Conservation (phyloP, 35 echinoderm and acorn worm species). For the Lytechinus pictus region DNA sequence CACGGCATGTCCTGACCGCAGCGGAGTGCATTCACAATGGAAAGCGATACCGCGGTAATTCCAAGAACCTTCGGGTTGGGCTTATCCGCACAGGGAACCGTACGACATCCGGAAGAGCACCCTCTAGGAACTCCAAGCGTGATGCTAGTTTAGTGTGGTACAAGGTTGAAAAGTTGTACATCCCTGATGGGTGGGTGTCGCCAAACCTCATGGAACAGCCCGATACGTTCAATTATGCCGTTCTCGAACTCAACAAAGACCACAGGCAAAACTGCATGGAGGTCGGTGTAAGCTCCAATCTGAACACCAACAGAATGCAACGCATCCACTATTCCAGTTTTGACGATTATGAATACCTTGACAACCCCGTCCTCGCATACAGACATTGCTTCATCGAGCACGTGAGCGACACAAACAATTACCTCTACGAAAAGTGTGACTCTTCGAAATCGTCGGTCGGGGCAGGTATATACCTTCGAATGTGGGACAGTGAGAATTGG, state of each 20-base stretch:
- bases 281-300: conserved; percentile 42
- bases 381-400: conserved; percentile 73
- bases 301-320: background rate
- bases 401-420: conserved; percentile 60
- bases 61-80: conserved; percentile 54
- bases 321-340: conserved; percentile 73
- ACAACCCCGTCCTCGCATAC: conserved; percentile 63
- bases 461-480: conserved; percentile 82
- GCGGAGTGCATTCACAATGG: conserved; percentile 75
- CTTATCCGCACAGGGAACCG: background rate
- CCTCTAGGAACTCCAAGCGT: background rate
- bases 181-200: conserved; percentile 64
- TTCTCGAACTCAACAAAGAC: conserved; percentile 30
- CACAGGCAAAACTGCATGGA: conserved; percentile 69
- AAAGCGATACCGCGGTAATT: background rate
- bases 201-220: conserved; percentile 22
- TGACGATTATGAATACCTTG: conserved; percentile 26
- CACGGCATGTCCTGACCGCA: conserved; percentile 63
- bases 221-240: conserved; percentile 65
- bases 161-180: conserved; percentile 44
- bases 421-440: conserved; percentile 82
- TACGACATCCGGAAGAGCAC: background rate
- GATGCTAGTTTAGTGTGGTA: conserved; percentile 45
- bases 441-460: conserved; percentile 59
- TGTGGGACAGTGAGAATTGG: conserved; percentile 58